These are phyloP conservation scores for Vidua chalybeata DNA, from an alignment of 2,113 vertebrate genomes.

Conservation along the genomic window DNA sequence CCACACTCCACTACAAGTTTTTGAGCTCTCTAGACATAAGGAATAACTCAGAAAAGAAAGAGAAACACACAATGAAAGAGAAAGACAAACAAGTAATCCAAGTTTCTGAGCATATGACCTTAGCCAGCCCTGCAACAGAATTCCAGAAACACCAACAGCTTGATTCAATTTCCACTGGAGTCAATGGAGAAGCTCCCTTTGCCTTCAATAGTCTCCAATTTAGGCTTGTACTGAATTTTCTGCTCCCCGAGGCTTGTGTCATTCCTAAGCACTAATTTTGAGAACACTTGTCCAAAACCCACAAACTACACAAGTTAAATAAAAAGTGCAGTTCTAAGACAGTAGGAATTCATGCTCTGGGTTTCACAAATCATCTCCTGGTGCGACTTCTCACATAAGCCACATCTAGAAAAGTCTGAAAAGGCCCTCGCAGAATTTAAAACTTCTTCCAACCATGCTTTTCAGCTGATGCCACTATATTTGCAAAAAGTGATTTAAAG, in stretches of 20 bases:
- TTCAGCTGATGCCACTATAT: neutral
- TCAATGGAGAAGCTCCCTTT: neutral
- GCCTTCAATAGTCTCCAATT: neutral
- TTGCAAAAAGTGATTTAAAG: neutral
- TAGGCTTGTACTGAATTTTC: neutral
- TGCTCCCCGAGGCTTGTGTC: neutral
- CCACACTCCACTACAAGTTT: neutral
- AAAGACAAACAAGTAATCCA: neutral
- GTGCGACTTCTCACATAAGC: neutral
- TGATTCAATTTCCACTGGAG: neutral
- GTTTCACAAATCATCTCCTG: neutral
- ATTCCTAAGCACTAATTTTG: neutral
- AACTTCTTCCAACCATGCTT: neutral
- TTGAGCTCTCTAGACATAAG: neutral
- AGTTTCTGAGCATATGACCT: neutral
- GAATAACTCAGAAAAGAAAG: neutral
- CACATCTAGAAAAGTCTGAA: neutral
- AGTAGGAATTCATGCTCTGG: neutral
- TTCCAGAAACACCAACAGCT: neutral
- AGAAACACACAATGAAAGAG: neutral
- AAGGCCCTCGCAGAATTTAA: neutral
- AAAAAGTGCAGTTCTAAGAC: neutral
- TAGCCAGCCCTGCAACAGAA: neutral
- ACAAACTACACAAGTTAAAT: neutral
- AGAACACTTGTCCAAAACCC: neutral